These are phyloP conservation scores for Pangasius macronema DNA, from an alignment of 2,797 vertebrate species.

Conservation along the genomic window DNA sequence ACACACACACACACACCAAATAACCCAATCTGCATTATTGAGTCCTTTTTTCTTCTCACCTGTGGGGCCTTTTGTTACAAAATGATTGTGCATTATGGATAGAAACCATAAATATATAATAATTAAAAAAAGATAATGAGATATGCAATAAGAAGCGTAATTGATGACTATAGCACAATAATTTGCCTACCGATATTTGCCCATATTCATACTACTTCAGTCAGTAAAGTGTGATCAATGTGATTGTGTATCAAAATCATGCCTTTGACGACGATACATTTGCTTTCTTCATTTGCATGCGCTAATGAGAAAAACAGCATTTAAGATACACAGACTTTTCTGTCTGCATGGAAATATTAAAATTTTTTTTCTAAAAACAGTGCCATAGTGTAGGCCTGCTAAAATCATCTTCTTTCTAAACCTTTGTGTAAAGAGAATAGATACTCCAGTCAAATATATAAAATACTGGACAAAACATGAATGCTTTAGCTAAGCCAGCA, in stretches of 20 bases:
- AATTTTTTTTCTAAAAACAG: not conserved
- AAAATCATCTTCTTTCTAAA: not conserved
- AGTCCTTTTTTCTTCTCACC: constrained; percentile 14
- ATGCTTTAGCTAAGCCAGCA: not conserved
- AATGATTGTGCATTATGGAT: not conserved
- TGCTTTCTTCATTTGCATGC: not conserved
- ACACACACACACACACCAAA: constrained; percentile 9
- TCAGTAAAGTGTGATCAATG: not conserved
- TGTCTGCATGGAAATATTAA: not conserved
- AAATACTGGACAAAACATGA: not conserved
- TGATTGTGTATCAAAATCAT: not conserved
- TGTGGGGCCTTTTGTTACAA: constrained; percentile 5
- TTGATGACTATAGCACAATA: not conserved
- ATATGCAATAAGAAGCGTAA: not conserved
- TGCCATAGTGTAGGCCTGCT: not conserved
- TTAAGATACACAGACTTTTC: not conserved
- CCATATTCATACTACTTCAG: not conserved
- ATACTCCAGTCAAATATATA: not conserved
- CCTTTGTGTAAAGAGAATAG: not conserved
- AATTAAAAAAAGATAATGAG: constrained; percentile 13
- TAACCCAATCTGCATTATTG: not conserved
- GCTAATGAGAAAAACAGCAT: not conserved
- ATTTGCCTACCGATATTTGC: not conserved
- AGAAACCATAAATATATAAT: constrained; percentile 6
- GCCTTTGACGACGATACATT: not conserved